Evolutionary conservation across 2,113 vertebrate species (phyloP), one percentile per base, ranked within the genome.

Genomic region (Cinclus cinclus): DNA sequence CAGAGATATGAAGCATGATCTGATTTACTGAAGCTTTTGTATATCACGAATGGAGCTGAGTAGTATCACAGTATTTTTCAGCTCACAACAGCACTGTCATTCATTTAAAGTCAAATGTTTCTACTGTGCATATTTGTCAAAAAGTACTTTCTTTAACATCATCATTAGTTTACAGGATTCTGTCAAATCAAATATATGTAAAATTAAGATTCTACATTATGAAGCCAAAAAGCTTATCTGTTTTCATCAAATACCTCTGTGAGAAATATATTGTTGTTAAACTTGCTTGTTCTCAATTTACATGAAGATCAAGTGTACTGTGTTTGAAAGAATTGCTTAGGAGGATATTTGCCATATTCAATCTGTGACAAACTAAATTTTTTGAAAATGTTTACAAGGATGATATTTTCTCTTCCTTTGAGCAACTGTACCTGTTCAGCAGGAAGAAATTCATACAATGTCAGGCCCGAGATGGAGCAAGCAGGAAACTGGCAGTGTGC

Each of bases 101-200:
- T 71, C 0, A n/a, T 73, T 77, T 28, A 18, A 60, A 82, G 11
- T 58, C 52, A 39, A 64, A 55, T 42, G 9, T 2, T 69, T 69
- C 39, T 47, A 15, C 18, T 33, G 6, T 16, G 17, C 16, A 3
- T 35, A 11, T n/a, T 30, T 21, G 20, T 70, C 12, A 79, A 69
- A 63, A 44, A 30, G 1, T 41, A 17, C 10, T 65, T 67, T 4
- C 1, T 69, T 59, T 59, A 49, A 15, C 11, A 33, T 44, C 30
- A 20, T 41, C 37, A 39, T 17, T 44, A 37, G 2, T 65, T 60
- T 30, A 75, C 3, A 70, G 13, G 56, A 55, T 59, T 69, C 13
- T 55, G 7, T 52, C 0, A 1, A 67, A 65, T 56, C 13, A 33
- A 71, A 56, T 1, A 0, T 11, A 35, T 2, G 5, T 30, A 55